Conservation (phyloP, 2,888 invertebrate species). For the Furcula furcula region DNA sequence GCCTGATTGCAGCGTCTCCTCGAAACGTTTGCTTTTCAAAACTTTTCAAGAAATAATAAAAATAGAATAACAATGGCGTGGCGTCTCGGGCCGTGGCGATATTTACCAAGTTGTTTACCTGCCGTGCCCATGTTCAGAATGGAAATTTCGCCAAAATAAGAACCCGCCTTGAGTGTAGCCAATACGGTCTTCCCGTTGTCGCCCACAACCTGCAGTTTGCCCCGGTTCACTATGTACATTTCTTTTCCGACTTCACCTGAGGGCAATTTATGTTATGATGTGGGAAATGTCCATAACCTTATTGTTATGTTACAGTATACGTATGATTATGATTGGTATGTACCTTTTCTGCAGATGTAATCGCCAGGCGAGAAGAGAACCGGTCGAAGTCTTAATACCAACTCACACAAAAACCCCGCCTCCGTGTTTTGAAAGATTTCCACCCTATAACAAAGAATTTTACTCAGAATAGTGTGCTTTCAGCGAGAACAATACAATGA, state of each 20-base stretch:
- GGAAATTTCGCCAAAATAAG: slow-evolving; percentile 99
- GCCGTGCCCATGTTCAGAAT: slow-evolving; percentile 99
- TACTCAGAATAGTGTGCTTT: slow-evolving; percentile 4
- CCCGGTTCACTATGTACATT: slow-evolving; percentile 99
- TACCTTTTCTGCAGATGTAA: slow-evolving; percentile 99
- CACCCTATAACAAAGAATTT: slow-evolving; percentile 81
- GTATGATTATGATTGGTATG: too few relatives aligned
- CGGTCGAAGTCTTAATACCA: slow-evolving; percentile 96
- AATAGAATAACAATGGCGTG: slow-evolving; percentile 78
- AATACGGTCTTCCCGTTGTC: slow-evolving; percentile 97
- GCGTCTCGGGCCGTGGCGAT: slow-evolving; percentile 84
- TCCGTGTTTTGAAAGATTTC: slow-evolving; percentile 99
- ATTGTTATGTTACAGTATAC: background rate
- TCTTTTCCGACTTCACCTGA: slow-evolving; percentile 99
- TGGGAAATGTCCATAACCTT: background rate
- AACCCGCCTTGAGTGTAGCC: slow-evolving; percentile 98
- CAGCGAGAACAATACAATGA: background rate
- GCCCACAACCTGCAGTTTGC: slow-evolving; percentile 96
- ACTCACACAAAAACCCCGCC: slow-evolving; percentile 98
- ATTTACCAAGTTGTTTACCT: slow-evolving; percentile 98
- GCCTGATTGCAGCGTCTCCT: slow-evolving; percentile 81
- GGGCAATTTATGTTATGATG: slow-evolving; percentile 31
- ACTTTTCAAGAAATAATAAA: slow-evolving; percentile 67
- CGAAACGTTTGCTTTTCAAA: slow-evolving; percentile 74
- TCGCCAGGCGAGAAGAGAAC: slow-evolving; percentile 99